phyloP scores from a whole-genome alignment of 2,797 vertebrate genomes.

The Podarcis siculus region DNA sequence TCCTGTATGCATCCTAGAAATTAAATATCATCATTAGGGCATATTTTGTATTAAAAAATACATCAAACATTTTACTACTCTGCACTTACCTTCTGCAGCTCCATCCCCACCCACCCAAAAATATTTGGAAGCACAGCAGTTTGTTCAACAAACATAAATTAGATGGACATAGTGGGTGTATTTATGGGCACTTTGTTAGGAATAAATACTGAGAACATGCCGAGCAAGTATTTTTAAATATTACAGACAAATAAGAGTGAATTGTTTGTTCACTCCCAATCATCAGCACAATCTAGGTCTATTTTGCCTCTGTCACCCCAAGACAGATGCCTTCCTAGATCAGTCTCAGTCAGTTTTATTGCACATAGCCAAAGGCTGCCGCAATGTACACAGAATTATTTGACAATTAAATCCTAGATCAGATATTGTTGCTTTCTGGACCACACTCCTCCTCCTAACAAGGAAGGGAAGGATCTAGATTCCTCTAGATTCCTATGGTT shows the following conservation, averaged over 20 bases:
- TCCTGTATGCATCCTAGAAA: conserved; percentile 78
- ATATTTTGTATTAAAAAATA: rapidly evolving
- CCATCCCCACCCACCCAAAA: background rate
- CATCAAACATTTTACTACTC: background rate
- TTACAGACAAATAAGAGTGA: background rate
- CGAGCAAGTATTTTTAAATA: background rate
- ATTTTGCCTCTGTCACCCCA: background rate
- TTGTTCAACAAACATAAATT: background rate
- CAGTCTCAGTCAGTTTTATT: too few species aligned
- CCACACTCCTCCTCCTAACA: background rate
- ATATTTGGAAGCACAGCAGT: rapidly evolving
- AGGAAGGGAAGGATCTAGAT: background rate
- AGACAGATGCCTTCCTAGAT: background rate
- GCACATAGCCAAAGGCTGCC: too few species aligned
- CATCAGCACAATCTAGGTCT: background rate
- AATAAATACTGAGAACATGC: background rate
- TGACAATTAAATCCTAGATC: too few species aligned
- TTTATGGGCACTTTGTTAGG: background rate
- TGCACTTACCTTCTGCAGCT: background rate
- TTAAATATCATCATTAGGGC: background rate
- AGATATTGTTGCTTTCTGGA: too few species aligned
- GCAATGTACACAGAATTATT: too few species aligned
- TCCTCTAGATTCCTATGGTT: background rate
- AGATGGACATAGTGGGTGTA: too few species aligned
- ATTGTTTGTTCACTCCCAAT: background rate